These are phyloP conservation scores for Antheraea mylitta DNA, from an alignment of 1,140 invertebrate genomes.

Conservation along the genomic window DNA sequence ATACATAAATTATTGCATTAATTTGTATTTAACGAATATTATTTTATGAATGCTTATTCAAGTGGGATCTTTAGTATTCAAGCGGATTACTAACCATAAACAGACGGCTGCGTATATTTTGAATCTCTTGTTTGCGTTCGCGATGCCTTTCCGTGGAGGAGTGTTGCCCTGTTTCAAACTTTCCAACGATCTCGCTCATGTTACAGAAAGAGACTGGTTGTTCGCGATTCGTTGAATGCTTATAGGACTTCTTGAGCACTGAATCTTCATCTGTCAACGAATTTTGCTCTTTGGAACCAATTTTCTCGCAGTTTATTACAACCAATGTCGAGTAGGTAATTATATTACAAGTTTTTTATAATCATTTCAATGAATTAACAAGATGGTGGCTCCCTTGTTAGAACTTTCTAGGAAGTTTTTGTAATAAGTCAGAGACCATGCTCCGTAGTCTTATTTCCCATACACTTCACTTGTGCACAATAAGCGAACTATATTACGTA, in stretches of 20 bases:
- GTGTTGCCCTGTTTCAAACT: constrained; percentile 86
- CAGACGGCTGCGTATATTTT: constrained; percentile 89
- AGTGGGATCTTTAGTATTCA: not conserved
- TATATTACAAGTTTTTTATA: too few species aligned
- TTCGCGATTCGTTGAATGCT: constrained; percentile 80
- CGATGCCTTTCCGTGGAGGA: constrained; percentile 83
- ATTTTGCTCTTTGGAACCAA: not conserved
- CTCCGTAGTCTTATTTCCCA: too few species aligned
- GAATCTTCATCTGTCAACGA: constrained; percentile 60
- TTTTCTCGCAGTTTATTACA: too few species aligned
- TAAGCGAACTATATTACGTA: too few species aligned
- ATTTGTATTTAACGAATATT: too few species aligned
- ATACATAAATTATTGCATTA: too few species aligned
- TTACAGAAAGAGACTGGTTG: constrained; percentile 89
- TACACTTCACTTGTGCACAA: too few species aligned
- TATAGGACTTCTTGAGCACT: constrained; percentile 76
- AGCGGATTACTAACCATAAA: constrained; percentile 84
- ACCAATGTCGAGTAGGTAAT: too few species aligned
- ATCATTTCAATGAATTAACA: too few species aligned
- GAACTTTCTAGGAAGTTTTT: too few species aligned
- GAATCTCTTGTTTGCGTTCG: constrained; percentile 93
- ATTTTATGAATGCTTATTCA: not conserved
- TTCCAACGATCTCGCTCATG: constrained; percentile 90
- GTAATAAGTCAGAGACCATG: too few species aligned
- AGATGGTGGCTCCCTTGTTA: too few species aligned